Evolutionary conservation across 2,797 vertebrate species (phyloP), one percentile per base, ranked within the genome.

Genomic region (Falco naumanni): DNA sequence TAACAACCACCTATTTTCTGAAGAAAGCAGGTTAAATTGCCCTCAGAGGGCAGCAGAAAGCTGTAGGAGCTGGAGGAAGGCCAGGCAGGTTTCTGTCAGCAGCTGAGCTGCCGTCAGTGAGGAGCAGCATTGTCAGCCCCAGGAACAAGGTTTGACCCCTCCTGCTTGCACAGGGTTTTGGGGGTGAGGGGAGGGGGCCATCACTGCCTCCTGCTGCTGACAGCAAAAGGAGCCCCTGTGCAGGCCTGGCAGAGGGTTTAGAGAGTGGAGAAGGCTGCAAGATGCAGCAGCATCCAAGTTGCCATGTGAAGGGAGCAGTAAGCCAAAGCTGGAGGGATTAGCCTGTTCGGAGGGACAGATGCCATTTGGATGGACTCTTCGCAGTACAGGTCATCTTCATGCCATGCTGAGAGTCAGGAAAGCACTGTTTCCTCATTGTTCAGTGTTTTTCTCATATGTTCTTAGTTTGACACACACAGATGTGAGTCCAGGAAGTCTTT

Each of bases 41-140:
- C 16, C 43, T 65, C 31, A 2, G 54, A 60, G 56, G 41, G 50
- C n/a, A 24, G 69, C n/a, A 75, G 39, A 15, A 71, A 50, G 5
- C 37, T 3, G 2, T 0, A 16, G 79, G 87, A 80, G 78, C 90
- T 45, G 61, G 56, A 47, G 65, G 54, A 77, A 53, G 53, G 41
- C 16, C 59, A 22, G 75, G 50, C 37, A 43, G 76, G 66, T 69
- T 53, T 64, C 24, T 26, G 0, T 25, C 6, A n/a, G 70, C 22
- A 31, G 59, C 29, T 51, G 72, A 74, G 48, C 16, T 68, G 43
- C 66, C 0, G 0, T 2, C 29, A 28, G 34, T 0, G 6, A 79
- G 83, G 66, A 37, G 48, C 21, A 39, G 85, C 16, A 3, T 48
- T 37, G 34, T 10, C 77, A 76, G 60, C 41, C 21, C 33, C 65